phyloP scores from a whole-genome alignment of 2,797 vertebrate species.

The Eupleurogrammus muticus region DNA sequence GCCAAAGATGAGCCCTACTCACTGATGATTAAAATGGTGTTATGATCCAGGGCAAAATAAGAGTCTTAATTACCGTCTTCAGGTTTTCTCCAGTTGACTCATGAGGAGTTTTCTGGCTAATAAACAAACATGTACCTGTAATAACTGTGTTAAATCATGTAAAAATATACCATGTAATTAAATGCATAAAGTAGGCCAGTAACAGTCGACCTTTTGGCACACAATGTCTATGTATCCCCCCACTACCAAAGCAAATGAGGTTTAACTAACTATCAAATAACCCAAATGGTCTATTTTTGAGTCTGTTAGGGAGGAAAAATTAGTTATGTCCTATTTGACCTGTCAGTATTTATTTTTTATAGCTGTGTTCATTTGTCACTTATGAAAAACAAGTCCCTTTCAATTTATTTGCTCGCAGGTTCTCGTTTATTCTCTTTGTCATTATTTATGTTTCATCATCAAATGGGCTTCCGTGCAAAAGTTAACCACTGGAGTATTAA shows the following conservation, averaged over 20 bases:
- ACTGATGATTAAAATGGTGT: no score
- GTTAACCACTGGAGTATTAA: not conserved
- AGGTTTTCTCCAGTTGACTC: not conserved
- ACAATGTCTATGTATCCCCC: not conserved
- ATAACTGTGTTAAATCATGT: not conserved
- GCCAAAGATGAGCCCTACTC: not conserved
- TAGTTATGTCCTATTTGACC: no score
- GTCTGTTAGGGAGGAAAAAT: not conserved
- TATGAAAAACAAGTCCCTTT: not conserved
- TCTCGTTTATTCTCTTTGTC: not conserved
- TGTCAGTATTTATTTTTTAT: not conserved
- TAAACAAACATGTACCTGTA: not conserved
- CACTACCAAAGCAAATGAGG: no score
- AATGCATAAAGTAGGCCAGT: no score
- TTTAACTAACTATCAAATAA: not conserved
- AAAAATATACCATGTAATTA: no score
- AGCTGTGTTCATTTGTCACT: not conserved
- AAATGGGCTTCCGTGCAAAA: not conserved
- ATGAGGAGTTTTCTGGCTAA: constrained; percentile 5
- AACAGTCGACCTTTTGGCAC: constrained; percentile 8
- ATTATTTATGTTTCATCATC: not conserved
- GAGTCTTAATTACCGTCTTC: not conserved
- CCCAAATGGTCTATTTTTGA: not conserved
- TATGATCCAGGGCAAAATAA: no score
- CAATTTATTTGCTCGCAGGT: not conserved